phyloP scores from a whole-genome alignment of 2,797 vertebrate genomes.

The Chelmon rostratus region DNA sequence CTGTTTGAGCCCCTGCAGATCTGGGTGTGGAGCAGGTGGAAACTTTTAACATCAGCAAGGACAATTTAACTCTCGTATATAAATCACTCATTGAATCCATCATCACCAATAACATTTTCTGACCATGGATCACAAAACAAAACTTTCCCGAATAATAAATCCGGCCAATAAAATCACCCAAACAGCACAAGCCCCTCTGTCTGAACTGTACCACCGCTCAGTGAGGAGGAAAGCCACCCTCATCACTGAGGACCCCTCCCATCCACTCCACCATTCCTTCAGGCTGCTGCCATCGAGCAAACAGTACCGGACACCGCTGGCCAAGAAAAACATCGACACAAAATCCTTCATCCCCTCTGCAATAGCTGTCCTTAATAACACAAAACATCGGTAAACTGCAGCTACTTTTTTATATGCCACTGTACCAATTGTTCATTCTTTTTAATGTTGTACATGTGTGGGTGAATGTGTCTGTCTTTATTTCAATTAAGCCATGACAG shows the following conservation, averaged over 20 bases:
- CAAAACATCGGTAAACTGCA: too few relatives aligned
- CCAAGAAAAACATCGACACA: not conserved
- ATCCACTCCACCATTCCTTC: not conserved
- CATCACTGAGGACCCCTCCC: not conserved
- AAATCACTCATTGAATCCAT: too few relatives aligned
- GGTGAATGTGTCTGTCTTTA: too few relatives aligned
- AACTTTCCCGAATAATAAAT: not conserved
- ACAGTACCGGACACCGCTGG: not conserved
- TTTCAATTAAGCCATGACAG: too few relatives aligned
- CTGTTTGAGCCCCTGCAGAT: too few relatives aligned
- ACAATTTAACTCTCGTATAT: too few relatives aligned
- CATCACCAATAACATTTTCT: not conserved
- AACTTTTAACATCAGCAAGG: not conserved
- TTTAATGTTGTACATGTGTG: too few relatives aligned
- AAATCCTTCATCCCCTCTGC: too few relatives aligned
- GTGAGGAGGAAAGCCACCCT: not conserved
- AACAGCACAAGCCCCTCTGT: not conserved
- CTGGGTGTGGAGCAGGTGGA: not conserved
- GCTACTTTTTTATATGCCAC: too few relatives aligned
- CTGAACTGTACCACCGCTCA: not conserved
- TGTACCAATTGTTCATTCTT: too few relatives aligned
- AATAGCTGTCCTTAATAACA: too few relatives aligned
- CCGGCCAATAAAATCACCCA: not conserved
- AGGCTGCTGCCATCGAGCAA: not conserved
- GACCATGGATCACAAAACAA: not conserved